phyloP scores from a whole-genome alignment of 2,888 invertebrate genomes.

The Pammene fasciana region DNA sequence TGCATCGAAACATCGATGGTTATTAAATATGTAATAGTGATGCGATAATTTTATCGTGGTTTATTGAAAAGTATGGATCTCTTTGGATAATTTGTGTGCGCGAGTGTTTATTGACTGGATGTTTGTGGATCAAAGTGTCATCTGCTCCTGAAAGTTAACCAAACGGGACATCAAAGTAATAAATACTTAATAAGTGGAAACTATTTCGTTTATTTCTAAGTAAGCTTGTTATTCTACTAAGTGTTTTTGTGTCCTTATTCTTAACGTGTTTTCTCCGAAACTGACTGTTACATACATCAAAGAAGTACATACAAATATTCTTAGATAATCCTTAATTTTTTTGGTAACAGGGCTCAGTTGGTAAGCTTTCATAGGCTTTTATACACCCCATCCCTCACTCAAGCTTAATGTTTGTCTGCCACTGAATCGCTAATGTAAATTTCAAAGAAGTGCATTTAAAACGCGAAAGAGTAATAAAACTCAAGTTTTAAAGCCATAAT shows the following conservation, averaged over 20 bases:
- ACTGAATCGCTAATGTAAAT: slow-evolving; percentile 7
- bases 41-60: slow-evolving; percentile 20
- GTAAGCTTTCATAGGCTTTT: neutral
- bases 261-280: neutral
- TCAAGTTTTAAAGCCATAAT: slow-evolving; percentile 32
- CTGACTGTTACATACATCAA: no score
- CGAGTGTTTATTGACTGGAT: neutral
- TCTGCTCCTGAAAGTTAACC: neutral
- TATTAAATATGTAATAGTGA: slow-evolving; percentile 21
- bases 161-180: neutral
- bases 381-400: neutral
- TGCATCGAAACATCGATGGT: slow-evolving; percentile 53
- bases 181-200: no score
- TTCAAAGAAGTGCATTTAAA: slow-evolving; percentile 16
- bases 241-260: neutral
- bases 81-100: slow-evolving; percentile 5
- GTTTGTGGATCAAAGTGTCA: slow-evolving; percentile 1
- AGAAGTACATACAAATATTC: no score
- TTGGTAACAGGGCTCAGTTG: neutral
- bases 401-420: neutral
- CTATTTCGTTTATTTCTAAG: no score
- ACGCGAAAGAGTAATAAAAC: slow-evolving; percentile 5
- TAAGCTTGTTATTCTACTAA: no score
- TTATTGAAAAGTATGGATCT: neutral
- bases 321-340: neutral